Percentiles rank a stretch among this genome's conserved stretches.
These are phyloP conservation scores for Dendrolimus houi DNA, from an alignment of 2,888 invertebrate species.

Conservation along the genomic window DNA sequence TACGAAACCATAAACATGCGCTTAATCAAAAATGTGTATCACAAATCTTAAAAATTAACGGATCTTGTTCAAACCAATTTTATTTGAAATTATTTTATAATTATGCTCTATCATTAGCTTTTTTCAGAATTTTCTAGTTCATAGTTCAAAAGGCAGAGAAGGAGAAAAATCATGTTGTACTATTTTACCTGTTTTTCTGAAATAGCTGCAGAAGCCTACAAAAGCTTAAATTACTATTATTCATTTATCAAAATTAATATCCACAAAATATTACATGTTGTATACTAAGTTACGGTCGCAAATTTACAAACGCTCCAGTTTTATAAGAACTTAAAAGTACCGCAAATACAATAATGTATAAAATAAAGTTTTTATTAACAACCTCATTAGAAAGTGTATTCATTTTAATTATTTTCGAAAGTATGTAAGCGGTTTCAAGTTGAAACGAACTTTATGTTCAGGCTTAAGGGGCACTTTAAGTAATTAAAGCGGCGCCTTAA, in stretches of 20 bases:
- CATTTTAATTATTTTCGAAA: slow-evolving; percentile 28
- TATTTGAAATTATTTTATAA: too few relatives aligned
- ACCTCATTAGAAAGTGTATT: slow-evolving; percentile 24
- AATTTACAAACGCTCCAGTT: background rate
- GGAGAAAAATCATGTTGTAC: too few relatives aligned
- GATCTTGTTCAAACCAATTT: too few relatives aligned
- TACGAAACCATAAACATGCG: too few relatives aligned
- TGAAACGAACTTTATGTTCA: slow-evolving; percentile 22
- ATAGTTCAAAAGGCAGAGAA: too few relatives aligned
- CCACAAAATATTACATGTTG: background rate
- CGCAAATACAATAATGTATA: slow-evolving; percentile 14
- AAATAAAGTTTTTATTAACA: slow-evolving; percentile 13
- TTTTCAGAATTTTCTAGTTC: too few relatives aligned
- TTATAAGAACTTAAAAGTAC: background rate
- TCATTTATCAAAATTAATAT: background rate
- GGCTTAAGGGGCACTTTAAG: slow-evolving; percentile 15
- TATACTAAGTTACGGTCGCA: background rate
- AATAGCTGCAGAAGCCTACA: too few relatives aligned
- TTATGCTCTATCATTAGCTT: too few relatives aligned
- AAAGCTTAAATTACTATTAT: too few relatives aligned
- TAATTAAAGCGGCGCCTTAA: background rate
- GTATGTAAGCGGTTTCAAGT: slow-evolving; percentile 20
- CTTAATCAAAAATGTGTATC: too few relatives aligned
- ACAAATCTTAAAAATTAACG: too few relatives aligned
- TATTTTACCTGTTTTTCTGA: too few relatives aligned